Percentiles rank a stretch among this genome's conserved stretches.
Evolutionary conservation across 2,113 vertebrate genomes (phyloP).

Genomic region (Mola mola): DNA sequence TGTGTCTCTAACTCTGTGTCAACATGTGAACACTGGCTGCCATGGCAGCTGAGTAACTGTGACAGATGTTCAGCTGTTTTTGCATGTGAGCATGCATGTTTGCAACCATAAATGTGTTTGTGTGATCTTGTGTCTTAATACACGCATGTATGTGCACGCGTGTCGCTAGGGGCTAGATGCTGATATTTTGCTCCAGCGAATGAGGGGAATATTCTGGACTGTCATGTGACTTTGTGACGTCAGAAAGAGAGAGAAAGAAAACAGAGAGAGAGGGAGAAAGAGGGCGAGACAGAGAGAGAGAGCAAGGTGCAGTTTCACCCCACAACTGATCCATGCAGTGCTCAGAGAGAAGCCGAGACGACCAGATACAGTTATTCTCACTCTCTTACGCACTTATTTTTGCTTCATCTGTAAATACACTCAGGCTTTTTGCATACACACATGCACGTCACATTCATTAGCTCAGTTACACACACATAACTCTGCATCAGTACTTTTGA

Average conservation of each 20-base stretch:
- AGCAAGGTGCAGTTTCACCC: conserved; percentile 81
- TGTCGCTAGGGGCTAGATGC: conserved; percentile 63
- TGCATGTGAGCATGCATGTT: conserved; percentile 16
- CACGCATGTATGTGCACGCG: conserved; percentile 34
- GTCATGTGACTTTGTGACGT: conserved; percentile 78
- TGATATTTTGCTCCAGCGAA: conserved; percentile 71
- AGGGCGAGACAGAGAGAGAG: conserved; percentile 53
- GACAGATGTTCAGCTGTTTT: conserved; percentile 39
- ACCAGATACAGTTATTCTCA: conserved; percentile 55
- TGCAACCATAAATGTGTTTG: neutral
- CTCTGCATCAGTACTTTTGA: conserved; percentile 31
- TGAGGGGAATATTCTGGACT: conserved; percentile 65
- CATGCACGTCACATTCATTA: conserved; percentile 15
- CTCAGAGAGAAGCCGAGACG: conserved; percentile 71
- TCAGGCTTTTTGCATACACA: neutral
- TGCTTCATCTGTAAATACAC: conserved; percentile 45
- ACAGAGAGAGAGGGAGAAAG: conserved; percentile 46
- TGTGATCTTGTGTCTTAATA: conserved; percentile 12
- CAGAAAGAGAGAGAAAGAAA: conserved; percentile 63
- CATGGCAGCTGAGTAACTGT: conserved; percentile 48
- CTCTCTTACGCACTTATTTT: conserved; percentile 35
- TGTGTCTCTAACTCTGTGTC: conserved; percentile 38
- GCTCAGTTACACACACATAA: conserved; percentile 20
- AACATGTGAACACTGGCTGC: conserved; percentile 43
- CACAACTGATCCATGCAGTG: conserved; percentile 77